Conservation (phyloP, 2,113 vertebrate genomes). For the Tyrannus savana region DNA sequence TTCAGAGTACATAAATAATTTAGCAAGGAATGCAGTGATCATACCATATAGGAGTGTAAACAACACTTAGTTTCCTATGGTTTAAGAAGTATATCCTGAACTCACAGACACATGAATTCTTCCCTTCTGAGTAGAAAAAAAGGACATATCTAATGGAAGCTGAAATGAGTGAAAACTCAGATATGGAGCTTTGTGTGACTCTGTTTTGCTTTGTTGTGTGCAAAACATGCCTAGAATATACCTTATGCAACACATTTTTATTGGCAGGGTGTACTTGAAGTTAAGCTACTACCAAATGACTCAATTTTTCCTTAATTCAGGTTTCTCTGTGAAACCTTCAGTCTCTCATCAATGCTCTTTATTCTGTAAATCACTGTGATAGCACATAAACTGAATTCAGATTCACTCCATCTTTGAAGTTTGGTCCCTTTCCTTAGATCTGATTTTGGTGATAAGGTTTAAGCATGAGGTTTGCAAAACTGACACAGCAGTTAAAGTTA, state of each 20-base stretch:
- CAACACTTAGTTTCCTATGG: background rate
- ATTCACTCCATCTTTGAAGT: background rate
- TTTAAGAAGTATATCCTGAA: background rate
- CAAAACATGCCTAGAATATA: background rate
- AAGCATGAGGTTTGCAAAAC: background rate
- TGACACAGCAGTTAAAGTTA: background rate
- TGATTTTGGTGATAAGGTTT: background rate
- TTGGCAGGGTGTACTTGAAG: background rate
- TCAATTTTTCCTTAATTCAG: background rate
- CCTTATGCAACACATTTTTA: background rate
- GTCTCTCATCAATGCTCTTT: background rate
- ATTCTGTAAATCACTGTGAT: background rate
- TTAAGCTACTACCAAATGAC: background rate
- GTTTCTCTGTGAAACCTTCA: background rate
- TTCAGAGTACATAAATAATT: constrained; percentile 32
- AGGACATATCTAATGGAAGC: background rate
- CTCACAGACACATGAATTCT: background rate
- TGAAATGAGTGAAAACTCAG: background rate
- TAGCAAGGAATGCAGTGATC: background rate
- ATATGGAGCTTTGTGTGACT: background rate
- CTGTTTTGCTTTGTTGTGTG: background rate
- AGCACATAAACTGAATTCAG: background rate
- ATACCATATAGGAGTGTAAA: background rate
- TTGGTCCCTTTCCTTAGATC: background rate
- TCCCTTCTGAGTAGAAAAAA: background rate